These are phyloP conservation scores for Tylochromis polylepis DNA, from an alignment of 2,113 vertebrate species.

Conservation along the genomic window DNA sequence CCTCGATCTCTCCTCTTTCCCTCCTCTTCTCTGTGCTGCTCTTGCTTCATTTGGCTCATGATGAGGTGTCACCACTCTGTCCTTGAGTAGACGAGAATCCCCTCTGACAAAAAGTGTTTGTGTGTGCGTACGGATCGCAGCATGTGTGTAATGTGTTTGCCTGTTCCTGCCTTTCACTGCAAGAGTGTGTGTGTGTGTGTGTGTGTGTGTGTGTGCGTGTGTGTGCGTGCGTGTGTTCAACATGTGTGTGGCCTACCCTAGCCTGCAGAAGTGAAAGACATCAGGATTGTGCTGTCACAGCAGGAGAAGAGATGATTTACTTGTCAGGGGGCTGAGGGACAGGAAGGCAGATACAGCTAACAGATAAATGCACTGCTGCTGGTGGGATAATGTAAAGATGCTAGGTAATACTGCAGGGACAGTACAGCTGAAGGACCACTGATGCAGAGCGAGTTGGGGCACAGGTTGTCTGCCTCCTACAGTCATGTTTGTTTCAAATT, in stretches of 20 bases:
- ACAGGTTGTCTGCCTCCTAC: background rate
- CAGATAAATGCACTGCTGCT: conserved; percentile 51
- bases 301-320: conserved; percentile 61
- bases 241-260: conserved; percentile 36
- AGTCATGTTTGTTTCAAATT: background rate
- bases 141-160: conserved; percentile 34
- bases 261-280: conserved; percentile 50
- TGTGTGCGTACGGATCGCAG: background rate
- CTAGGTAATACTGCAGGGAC: conserved; percentile 5
- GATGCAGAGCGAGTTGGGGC: background rate
- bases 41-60: conserved; percentile 65
- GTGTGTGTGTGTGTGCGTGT: background rate
- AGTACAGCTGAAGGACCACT: background rate
- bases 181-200: background rate
- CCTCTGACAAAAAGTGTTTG: conserved; percentile 41
- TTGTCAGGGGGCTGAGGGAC: conserved; percentile 57
- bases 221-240: background rate
- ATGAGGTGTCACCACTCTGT: conserved; percentile 63
- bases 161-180: background rate
- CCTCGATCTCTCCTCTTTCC: conserved; percentile 34
- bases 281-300: conserved; percentile 59
- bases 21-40: conserved; percentile 42
- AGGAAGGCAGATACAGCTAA: conserved; percentile 36
- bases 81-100: conserved; percentile 62
- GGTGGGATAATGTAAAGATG: conserved; percentile 40